Conservation (phyloP, 2,113 vertebrate genomes). For the Physeter macrocephalus region DNA sequence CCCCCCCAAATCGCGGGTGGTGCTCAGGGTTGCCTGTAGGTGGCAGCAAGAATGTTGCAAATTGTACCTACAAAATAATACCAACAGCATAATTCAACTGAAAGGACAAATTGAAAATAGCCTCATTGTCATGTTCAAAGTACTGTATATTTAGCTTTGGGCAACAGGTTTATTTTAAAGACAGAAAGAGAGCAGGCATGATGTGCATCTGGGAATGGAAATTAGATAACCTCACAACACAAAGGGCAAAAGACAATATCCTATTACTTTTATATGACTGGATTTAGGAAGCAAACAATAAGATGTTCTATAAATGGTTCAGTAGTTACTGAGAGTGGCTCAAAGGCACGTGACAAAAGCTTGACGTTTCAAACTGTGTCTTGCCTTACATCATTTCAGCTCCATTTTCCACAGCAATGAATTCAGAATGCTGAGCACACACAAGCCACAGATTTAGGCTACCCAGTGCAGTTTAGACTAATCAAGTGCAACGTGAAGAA, state of each 20-base stretch:
- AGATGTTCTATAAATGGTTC: conserved; percentile 1
- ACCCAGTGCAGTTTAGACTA: background rate
- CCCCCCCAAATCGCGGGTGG: background rate
- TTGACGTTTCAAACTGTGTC: background rate
- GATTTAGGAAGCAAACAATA: background rate
- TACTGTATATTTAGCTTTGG: conserved; percentile 67
- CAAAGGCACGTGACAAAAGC: background rate
- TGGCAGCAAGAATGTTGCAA: conserved; percentile 62
- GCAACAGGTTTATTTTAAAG: conserved; percentile 69
- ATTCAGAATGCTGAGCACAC: background rate
- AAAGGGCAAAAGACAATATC: conserved; percentile 32
- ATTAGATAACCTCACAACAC: conserved; percentile 39
- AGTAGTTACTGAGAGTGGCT: background rate
- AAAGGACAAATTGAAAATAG: conserved; percentile 76
- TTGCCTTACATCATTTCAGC: conserved; percentile 23
- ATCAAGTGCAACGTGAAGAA: background rate
- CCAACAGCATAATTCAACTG: conserved; percentile 25
- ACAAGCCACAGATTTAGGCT: background rate
- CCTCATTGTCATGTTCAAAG: conserved; percentile 74
- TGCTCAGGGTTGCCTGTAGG: conserved; percentile 59
- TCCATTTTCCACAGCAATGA: background rate
- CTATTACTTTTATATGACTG: background rate
- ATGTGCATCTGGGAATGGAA: background rate
- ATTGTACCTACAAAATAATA: conserved; percentile 50
- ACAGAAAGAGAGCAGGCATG: conserved; percentile 13